Conservation (phyloP, 2,797 vertebrate genomes). For the Prionace glauca region DNA sequence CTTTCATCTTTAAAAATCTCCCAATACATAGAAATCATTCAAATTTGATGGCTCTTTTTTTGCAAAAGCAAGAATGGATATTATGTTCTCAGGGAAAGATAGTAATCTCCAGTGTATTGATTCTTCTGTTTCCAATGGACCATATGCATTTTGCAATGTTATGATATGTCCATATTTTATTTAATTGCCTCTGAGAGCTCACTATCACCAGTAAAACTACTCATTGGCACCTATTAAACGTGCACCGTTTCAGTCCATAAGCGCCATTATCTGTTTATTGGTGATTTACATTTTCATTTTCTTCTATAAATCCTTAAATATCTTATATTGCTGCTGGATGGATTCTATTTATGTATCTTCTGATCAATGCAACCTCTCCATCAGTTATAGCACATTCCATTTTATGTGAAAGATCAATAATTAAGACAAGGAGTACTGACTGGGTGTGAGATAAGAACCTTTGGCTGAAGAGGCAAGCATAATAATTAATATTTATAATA, state of each 20-base stretch:
- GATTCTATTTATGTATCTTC: neutral
- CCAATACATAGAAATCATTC: neutral
- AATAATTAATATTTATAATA: neutral
- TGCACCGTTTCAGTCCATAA: neutral
- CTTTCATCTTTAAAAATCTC: neutral
- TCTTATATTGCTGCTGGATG: neutral
- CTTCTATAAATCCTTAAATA: neutral
- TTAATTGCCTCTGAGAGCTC: neutral
- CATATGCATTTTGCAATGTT: neutral
- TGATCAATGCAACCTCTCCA: neutral
- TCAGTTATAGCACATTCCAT: neutral
- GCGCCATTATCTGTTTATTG: neutral
- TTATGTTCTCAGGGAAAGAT: neutral
- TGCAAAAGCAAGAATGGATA: neutral
- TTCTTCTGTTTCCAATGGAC: neutral
- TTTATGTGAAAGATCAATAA: neutral
- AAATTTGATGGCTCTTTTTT: constrained; percentile 6
- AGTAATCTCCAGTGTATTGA: neutral
- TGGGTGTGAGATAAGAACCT: neutral
- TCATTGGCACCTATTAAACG: neutral
- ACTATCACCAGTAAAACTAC: neutral
- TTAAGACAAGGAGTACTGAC: neutral
- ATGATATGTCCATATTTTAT: neutral
- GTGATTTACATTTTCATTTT: neutral
- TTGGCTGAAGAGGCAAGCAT: no score